Conservation (phyloP, 2,113 vertebrate genomes). For the Poeciliopsis occidentalis region DNA sequence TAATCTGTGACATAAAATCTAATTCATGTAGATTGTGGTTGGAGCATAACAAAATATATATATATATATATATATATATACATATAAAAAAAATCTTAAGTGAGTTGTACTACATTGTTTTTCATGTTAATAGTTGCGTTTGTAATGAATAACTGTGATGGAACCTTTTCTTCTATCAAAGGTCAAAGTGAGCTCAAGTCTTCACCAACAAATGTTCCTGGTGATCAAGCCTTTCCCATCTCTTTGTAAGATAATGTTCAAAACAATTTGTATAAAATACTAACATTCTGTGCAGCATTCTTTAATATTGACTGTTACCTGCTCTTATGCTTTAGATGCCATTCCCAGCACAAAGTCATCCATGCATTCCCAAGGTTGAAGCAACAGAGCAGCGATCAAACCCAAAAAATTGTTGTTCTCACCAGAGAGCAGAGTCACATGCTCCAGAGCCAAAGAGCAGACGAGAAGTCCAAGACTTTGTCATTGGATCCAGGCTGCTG, state of each 20-base stretch:
- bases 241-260: slow-evolving; percentile 52
- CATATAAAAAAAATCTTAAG: no score
- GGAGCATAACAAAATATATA: no score
- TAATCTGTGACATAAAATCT: no score
- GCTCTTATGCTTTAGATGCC: slow-evolving; percentile 38
- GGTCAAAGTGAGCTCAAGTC: slow-evolving; percentile 44
- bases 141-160: background rate
- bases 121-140: background rate
- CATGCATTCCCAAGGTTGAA: slow-evolving; percentile 55
- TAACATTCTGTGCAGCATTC: background rate
- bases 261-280: background rate
- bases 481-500: slow-evolving; percentile 43
- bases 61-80: no score
- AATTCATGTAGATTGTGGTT: no score
- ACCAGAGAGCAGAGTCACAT: slow-evolving; percentile 62
- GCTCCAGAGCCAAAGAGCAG: slow-evolving; percentile 24
- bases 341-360: slow-evolving; percentile 56
- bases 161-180: slow-evolving; percentile 24
- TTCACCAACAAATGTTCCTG: slow-evolving; percentile 17
- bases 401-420: slow-evolving; percentile 70
- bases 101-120: no score
- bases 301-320: background rate
- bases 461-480: slow-evolving; percentile 39
- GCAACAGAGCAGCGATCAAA: slow-evolving; percentile 27
- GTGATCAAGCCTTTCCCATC: slow-evolving; percentile 22